Evolutionary conservation across 2,888 invertebrate species (phyloP), one percentile per base, ranked within the genome.

Genomic region (Pollenia labialis): DNA sequence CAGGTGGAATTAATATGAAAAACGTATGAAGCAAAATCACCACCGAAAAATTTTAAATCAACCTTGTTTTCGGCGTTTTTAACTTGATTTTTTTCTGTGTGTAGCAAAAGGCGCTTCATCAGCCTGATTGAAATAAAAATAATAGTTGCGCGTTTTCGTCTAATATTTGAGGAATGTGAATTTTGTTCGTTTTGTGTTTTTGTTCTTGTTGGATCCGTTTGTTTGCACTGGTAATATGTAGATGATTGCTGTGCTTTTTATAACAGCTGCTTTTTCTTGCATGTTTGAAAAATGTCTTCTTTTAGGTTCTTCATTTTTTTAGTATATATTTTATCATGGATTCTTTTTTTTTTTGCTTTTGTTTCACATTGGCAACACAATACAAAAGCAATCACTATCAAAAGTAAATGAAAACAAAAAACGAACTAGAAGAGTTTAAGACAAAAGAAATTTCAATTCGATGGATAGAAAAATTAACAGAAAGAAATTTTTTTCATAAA

Each of bases 361-460:
- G 62, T 71, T 79, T 71, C 60, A 80, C 60, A 82, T 87, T 85
- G 81, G 82, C 80, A 82, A 81, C 81, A 85, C 52, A 72, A 68
- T 60, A 75, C 76, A 88, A 88, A 81, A 88, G 82, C 81, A 88
- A 88, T 84, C 76, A 75, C 79, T 77, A 88, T 84, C 85, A 88
- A 87, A 86, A 81, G 69, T 82, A 82, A 68, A 76, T 69, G 69
- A 82, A 82, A 82, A 74, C n/a, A 58, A 48, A 62, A 66, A 66
- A 66, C 12, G 32, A 62, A 71, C 32, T 83, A 81, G 85, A 88
- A 81, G 87, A 87, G 87, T 88, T 88, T 87, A 88, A 86, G 81
- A 88, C 86, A 88, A 88, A 86, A 85, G 87, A 88, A 87, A 88
- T 80, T 82, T 86, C 76, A 72, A 82, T 88, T 80, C 81, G 81